phyloP scores from a whole-genome alignment of 2,113 vertebrate species.

The Phasianus colchicus region DNA sequence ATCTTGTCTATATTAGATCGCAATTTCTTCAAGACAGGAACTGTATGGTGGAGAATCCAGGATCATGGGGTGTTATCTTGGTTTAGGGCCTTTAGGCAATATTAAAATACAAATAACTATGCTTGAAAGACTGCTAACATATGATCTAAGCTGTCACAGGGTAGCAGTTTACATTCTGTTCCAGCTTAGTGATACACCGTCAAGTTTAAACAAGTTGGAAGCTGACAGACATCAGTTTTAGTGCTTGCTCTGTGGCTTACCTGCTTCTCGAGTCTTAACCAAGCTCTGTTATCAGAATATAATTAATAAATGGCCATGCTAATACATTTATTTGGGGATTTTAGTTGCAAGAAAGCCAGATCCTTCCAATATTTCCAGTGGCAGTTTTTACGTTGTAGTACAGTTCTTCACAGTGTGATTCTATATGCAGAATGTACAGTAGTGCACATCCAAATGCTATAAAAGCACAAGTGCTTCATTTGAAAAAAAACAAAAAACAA shows the following conservation, averaged over 20 bases:
- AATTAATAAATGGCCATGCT: slow-evolving; percentile 10
- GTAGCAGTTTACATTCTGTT: slow-evolving; percentile 48
- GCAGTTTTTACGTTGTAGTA: background rate
- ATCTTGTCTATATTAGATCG: slow-evolving; percentile 23
- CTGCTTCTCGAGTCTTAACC: background rate
- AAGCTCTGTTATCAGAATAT: slow-evolving; percentile 36
- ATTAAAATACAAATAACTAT: slow-evolving; percentile 28
- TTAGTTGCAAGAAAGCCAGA: background rate
- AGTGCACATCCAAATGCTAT: background rate
- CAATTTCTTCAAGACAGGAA: background rate
- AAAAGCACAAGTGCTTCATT: slow-evolving; percentile 22
- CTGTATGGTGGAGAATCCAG: background rate
- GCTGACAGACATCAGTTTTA: background rate
- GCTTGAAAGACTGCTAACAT: slow-evolving; percentile 19
- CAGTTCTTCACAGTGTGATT: background rate
- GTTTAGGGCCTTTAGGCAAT: slow-evolving; percentile 7
- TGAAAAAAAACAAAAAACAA: background rate
- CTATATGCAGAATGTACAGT: background rate
- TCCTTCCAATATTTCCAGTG: background rate
- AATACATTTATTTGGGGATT: slow-evolving; percentile 13
- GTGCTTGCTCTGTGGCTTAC: slow-evolving; percentile 28
- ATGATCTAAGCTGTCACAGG: slow-evolving; percentile 35
- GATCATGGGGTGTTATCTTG: slow-evolving; percentile 20
- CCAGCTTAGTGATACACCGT: background rate
- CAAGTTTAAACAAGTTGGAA: slow-evolving; percentile 51